These are phyloP conservation scores for Eristalinus sepulchralis DNA, from an alignment of 2,888 invertebrate genomes.

Conservation along the genomic window DNA sequence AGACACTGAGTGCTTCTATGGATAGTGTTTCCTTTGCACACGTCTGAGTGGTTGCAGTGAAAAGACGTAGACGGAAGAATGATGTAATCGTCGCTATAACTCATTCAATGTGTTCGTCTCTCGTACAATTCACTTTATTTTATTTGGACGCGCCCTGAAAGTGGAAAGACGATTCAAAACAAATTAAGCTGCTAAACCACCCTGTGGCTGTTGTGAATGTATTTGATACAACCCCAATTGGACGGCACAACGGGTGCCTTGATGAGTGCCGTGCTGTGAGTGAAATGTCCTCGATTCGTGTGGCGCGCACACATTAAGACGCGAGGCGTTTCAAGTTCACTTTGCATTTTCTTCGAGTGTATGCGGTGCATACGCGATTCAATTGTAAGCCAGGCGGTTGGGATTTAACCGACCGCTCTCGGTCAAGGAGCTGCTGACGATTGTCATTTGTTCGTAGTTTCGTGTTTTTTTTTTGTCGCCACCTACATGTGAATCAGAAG, in stretches of 20 bases:
- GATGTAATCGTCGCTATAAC: background rate
- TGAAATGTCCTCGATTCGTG: constrained; percentile 41
- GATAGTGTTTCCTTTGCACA: background rate
- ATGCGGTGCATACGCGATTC: constrained; percentile 33
- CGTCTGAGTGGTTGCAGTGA: background rate
- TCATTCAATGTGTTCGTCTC: background rate
- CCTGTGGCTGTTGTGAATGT: background rate
- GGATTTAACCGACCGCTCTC: constrained; percentile 13
- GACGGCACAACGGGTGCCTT: constrained; percentile 7
- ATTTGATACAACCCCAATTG: background rate
- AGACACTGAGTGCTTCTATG: background rate
- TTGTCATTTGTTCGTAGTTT: background rate
- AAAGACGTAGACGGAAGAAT: background rate
- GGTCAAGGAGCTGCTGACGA: constrained; percentile 16
- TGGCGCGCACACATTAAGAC: constrained; percentile 21
- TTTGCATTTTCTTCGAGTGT: constrained; percentile 13
- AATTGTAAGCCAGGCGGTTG: constrained; percentile 23
- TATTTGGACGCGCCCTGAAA: background rate
- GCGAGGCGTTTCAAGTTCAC: constrained; percentile 29
- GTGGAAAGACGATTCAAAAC: background rate
- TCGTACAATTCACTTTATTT: background rate
- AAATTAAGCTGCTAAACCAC: background rate
- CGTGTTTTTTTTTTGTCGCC: too few relatives aligned
- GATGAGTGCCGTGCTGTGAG: constrained; percentile 9
- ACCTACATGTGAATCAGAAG: background rate